Conservation (phyloP, 2,888 invertebrate species). For the Pachydiplax longipennis region DNA sequence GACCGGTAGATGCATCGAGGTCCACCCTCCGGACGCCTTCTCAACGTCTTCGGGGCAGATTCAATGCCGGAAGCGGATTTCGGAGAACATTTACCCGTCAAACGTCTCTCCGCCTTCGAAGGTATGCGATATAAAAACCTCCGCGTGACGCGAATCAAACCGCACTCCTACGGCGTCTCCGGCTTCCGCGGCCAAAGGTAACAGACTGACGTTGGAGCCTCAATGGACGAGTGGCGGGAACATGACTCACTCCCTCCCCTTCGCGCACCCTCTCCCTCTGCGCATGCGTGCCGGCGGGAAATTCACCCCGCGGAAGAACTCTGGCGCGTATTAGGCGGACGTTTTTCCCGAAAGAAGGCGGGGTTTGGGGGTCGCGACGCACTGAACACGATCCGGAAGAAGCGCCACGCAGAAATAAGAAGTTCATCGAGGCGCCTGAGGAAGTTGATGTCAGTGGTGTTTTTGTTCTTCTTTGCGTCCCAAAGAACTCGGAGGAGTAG, state of each 20-base stretch:
- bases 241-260: background rate
- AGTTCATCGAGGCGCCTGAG: background rate
- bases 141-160: background rate
- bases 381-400: background rate
- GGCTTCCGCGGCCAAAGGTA: background rate
- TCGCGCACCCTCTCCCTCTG: background rate
- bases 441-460: background rate
- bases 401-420: background rate
- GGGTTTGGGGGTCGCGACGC: background rate
- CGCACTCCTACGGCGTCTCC: background rate
- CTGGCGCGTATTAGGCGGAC: background rate
- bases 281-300: background rate
- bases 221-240: conserved; percentile 44
- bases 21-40: conserved; percentile 46
- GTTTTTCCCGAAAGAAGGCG: background rate
- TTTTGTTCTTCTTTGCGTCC: background rate
- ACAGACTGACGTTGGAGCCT: background rate
- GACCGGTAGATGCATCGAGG: conserved; percentile 62
- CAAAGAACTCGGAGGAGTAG: background rate
- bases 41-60: background rate
- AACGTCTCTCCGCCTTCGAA: background rate
- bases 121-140: background rate
- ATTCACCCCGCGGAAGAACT: background rate
- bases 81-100: background rate
- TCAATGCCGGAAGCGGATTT: background rate